Conservation (phyloP, 2,888 invertebrate species). For the Brachypalpus laphriformis region DNA sequence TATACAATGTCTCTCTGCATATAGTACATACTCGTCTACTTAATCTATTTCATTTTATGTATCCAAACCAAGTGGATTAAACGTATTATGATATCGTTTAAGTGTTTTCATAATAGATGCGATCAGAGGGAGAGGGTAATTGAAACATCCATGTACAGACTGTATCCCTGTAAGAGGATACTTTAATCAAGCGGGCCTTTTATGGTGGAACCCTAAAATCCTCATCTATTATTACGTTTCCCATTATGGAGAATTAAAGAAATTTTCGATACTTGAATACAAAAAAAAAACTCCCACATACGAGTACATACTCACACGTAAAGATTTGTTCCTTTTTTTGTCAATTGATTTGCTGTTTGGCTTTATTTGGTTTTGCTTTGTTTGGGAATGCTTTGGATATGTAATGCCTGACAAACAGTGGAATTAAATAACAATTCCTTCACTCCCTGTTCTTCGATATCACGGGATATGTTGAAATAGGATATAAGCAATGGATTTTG, state of each 20-base stretch:
- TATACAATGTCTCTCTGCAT: neutral
- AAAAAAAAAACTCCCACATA: neutral
- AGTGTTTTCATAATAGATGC: conserved; percentile 42
- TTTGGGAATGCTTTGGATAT: conserved; percentile 1
- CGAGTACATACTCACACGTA: neutral
- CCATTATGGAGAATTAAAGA: conserved; percentile 40
- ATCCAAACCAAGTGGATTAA: conserved; percentile 26
- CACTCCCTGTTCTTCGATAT: neutral
- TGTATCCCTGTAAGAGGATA: neutral
- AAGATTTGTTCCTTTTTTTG: neutral
- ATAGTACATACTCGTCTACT: neutral
- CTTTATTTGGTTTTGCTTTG: conserved; percentile 18
- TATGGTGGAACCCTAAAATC: conserved; percentile 28
- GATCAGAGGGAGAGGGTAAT: conserved; percentile 7
- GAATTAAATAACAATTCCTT: conserved; percentile 33
- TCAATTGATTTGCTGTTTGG: conserved; percentile 11
- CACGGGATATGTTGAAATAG: neutral
- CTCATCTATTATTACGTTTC: conserved; percentile 52
- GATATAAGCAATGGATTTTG: conserved; percentile 6
- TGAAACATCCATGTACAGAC: conserved; percentile 13
- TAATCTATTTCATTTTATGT: conserved; percentile 27
- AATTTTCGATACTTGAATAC: conserved; percentile 10
- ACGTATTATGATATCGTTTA: conserved; percentile 37
- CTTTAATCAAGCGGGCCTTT: conserved; percentile 48
- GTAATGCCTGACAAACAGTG: neutral